Base-by-base conservation (phyloP, 2,113 vertebrate species). In the Echinops telfairi region DNA sequence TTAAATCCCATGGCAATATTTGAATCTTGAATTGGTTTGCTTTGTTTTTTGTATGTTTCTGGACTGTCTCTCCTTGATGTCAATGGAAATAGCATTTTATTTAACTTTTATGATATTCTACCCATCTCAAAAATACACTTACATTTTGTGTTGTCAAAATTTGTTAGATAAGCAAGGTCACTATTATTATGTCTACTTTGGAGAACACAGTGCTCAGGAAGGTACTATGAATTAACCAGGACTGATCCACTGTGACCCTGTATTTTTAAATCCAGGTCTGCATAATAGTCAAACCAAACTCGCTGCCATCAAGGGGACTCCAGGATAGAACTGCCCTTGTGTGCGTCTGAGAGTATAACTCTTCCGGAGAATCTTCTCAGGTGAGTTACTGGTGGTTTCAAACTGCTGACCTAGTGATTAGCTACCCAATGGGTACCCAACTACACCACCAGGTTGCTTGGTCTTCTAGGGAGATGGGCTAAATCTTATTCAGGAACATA, bases 191-290 rank as follows among this genome's bases (percentile, higher is more conserved):
- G 60, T 58, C 27, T 15, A 12, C 53, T 43, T 93, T 19, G 47
- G 10, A 75, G 40, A 76, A 81, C 88, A 40, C 5, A 15, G 22
- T 84, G 0, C 27, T 38, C 10, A 3, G 3, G 2, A 70, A 93
- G 17, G 70, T 40, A 86, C 86, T 0, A 31, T n/a, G 47, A 83
- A 6, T 71, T 75, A 47, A 58, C 4, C 27, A 77, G 0, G 27
- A 23, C 6, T 60, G 0, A 62, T n/a, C 62, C 0, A 2, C 2
- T 23, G 2, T 57, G 36, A 6, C 4, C 43, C 14, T n/a, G 14
- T 3, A 0, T 89, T 89, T 88, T 80, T 87, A 92, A 86, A 75
- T 47, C 12, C 27, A 53, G 4, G 43, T 20, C 60, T 93, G 70
- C 25, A 84, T 29, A 88, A 71, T 64, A 17, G 19, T 60, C 47